A percentile compares a stretch with the other conserved stretches of the same genome.
Conservation (phyloP, 2,888 invertebrate species). For the Polydesmus complanatus region DNA sequence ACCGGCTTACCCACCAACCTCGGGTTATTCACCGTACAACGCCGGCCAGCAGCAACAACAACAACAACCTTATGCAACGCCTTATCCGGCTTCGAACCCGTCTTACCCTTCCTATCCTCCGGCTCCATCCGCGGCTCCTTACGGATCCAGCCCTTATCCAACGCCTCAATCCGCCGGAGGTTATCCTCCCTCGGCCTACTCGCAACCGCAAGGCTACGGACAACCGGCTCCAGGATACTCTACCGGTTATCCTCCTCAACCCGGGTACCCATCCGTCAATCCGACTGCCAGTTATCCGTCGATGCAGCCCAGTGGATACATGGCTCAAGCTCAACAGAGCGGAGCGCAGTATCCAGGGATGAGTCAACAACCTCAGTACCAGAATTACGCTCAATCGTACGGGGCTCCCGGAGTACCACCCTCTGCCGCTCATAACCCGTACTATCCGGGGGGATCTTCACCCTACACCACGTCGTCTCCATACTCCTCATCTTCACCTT, state of each 20-base stretch:
- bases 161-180: no score
- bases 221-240: not conserved
- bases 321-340: no score
- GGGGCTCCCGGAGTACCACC: no score
- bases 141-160: no score
- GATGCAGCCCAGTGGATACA: not conserved
- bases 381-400: not conserved
- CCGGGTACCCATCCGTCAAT: not conserved
- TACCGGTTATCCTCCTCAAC: not conserved
- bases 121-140: no score
- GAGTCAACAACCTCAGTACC: no score
- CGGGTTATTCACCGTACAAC: not conserved
- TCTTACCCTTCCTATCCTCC: not conserved
- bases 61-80: not conserved
- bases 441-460: not conserved
- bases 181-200: no score
- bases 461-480: not conserved
- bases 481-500: not conserved
- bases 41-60: not conserved
- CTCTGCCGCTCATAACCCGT: not conserved
- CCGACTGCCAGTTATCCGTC: not conserved
- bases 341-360: no score
- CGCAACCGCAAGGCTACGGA: no score
- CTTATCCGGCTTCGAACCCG: not conserved
- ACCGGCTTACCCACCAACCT: not conserved